Evolutionary conservation across 2,888 invertebrate species (phyloP).

Genomic region (Synergus laeviventris): DNA sequence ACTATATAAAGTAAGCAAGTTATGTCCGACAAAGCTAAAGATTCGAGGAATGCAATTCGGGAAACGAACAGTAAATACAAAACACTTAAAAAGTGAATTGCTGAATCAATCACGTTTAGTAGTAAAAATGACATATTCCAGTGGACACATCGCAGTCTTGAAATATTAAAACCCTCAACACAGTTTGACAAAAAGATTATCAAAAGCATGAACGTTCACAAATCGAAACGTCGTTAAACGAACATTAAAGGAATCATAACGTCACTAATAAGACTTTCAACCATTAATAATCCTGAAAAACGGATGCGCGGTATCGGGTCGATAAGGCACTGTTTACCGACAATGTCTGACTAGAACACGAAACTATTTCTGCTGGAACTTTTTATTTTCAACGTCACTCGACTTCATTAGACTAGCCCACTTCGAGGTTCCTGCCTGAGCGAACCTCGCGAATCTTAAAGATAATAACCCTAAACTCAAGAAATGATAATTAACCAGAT

Average conservation of each 20-base stretch:
- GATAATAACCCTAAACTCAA: slow-evolving; percentile 16
- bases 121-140: slow-evolving; percentile 6
- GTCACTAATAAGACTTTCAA: slow-evolving; percentile 51
- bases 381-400: slow-evolving; percentile 56
- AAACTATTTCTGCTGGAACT: slow-evolving; percentile 73
- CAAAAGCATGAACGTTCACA: slow-evolving; percentile 2
- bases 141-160: slow-evolving; percentile 32
- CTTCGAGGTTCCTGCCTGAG: slow-evolving; percentile 49
- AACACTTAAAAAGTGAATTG: not conserved
- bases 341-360: slow-evolving; percentile 76
- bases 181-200: slow-evolving; percentile 23
- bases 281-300: slow-evolving; percentile 56
- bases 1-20: too few relatives aligned
- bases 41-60: too few relatives aligned
- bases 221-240: not conserved
- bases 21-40: too few relatives aligned
- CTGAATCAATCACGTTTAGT: not conserved
- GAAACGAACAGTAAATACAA: not conserved
- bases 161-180: slow-evolving; percentile 25
- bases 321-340: slow-evolving; percentile 76
- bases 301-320: slow-evolving; percentile 68
- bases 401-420: slow-evolving; percentile 53
- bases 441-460: slow-evolving; percentile 43
- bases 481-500: not conserved
- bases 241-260: slow-evolving; percentile 45